Base-by-base conservation (phyloP, 2,113 vertebrate genomes). In the Macrotus californicus region DNA sequence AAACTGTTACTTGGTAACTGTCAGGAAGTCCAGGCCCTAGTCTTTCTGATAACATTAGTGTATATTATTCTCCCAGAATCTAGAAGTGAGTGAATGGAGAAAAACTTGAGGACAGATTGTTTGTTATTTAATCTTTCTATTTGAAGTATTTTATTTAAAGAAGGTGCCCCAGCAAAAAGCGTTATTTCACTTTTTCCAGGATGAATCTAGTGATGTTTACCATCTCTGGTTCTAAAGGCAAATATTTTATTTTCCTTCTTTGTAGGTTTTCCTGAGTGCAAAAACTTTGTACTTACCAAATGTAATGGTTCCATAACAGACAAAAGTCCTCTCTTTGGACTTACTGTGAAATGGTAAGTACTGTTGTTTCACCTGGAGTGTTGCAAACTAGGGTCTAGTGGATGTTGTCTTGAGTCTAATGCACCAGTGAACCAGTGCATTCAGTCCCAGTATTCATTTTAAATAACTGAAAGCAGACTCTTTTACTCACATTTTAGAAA, bases 271-370 rank as follows among this genome's bases (percentile, higher is more conserved):
- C 97, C 97, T 13, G 96, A 94, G 15, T 99, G 96, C 89, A 97
- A 98, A 96, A 98, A 97, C 4, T 99, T 98, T 88, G 73, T 98
- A 24, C 94, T 97, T 86, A 99, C 98, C 13, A 97, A 97, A 73
- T 98, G 98, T 70, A 89, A 89, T 79, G 97, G 97, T 84, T 84
- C 83, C 9, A 95, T 99, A 96, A 99, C 98, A 0, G 98, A 99
- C 97, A 97, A 59, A 96, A 99, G 99, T 92, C 99, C 99, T 46
- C 98, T 99, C 86, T 99, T 98, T 13, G 99, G 99, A 81, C 97
- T 99, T 24, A 99, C 90, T 99, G 99, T 98, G 99, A 99, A 98
- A 99, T 99, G 99, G 99, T 99, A 98, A 98, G 98, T 90, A 93
- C 76, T 80, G 12, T 34, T 92, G 91, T 86, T 94, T 95, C 10